Percentiles rank a stretch among this genome's conserved stretches.
Evolutionary conservation across 2,888 invertebrate genomes (phyloP).

Genomic region (Troilus luridus): DNA sequence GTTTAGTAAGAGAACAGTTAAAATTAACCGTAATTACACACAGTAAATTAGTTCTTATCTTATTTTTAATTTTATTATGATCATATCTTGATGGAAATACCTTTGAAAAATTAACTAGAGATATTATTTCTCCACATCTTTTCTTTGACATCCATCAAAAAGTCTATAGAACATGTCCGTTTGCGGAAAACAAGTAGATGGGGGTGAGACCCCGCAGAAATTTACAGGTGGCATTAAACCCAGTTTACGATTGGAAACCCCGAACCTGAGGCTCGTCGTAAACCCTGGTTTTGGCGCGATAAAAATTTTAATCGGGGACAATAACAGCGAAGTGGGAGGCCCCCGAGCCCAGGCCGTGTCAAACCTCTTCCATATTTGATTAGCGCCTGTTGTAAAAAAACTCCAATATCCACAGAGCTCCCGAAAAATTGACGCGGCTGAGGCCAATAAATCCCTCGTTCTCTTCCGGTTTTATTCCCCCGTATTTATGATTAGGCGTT

Average conservation of each 20-base stretch:
- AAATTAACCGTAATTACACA: no score
- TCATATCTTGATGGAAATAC: no score
- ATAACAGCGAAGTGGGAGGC: slow-evolving; percentile 7
- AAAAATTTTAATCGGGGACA: slow-evolving; percentile 46
- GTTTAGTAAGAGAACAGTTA: no score
- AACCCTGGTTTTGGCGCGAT: slow-evolving; percentile 21
- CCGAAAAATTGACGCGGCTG: slow-evolving; percentile 30
- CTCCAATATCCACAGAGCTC: slow-evolving; percentile 15
- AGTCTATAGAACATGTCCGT: background rate
- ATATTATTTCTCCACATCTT: background rate
- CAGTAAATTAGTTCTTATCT: no score
- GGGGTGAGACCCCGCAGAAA: background rate
- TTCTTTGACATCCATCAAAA: background rate
- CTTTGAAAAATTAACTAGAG: background rate
- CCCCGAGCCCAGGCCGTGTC: background rate
- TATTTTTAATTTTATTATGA: no score
- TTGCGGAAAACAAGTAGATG: background rate
- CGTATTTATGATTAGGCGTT: slow-evolving; percentile 30
- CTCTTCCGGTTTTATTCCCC: background rate
- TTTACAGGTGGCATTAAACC: slow-evolving; percentile 46
- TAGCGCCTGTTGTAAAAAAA: slow-evolving; percentile 26
- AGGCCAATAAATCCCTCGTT: slow-evolving; percentile 19
- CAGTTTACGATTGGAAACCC: slow-evolving; percentile 39
- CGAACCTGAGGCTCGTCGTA: slow-evolving; percentile 37
- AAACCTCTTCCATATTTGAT: slow-evolving; percentile 46